These are phyloP conservation scores for Caenorhabditis zanzibari DNA, from an alignment of 2,888 invertebrate genomes.

Conservation along the genomic window DNA sequence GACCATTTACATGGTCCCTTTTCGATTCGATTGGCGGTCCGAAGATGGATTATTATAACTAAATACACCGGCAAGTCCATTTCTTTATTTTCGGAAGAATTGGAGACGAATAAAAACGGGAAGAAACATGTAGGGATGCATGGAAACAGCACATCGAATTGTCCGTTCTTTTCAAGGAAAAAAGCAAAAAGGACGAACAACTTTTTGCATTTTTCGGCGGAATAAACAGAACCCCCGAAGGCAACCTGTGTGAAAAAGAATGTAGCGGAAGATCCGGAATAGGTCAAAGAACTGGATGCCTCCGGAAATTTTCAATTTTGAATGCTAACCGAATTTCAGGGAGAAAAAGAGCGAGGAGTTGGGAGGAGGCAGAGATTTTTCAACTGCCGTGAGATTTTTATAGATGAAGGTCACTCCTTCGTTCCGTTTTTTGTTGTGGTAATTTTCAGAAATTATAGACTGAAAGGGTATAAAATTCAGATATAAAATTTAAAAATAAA, in stretches of 20 bases:
- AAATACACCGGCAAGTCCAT: conserved; percentile 1
- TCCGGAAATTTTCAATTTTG: conserved; percentile 33
- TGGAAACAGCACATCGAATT: conserved; percentile 9
- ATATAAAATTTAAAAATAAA: too few relatives aligned
- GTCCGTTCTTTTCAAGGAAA: neutral
- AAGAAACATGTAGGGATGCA: conserved; percentile 6
- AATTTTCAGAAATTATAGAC: conserved; percentile 1
- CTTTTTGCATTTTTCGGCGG: neutral
- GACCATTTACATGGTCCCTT: conserved; percentile 36
- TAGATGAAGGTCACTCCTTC: conserved; percentile 5
- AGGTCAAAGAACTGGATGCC: conserved; percentile 30
- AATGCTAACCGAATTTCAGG: conserved; percentile 24
- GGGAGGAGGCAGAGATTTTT: neutral
- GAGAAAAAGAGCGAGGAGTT: neutral
- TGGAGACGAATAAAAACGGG: conserved; percentile 6
- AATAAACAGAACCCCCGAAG: conserved; percentile 19
- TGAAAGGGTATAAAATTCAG: neutral
- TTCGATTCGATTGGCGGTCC: conserved; percentile 28
- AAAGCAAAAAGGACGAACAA: neutral
- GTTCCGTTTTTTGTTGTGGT: conserved; percentile 3
- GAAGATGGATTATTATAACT: conserved; percentile 41
- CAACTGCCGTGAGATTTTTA: conserved; percentile 9
- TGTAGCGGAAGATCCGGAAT: neutral
- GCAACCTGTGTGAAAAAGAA: conserved; percentile 7
- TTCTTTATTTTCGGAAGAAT: neutral